Base-by-base conservation (phyloP, 2,113 vertebrate species). In the Ramphastos sulfuratus region DNA sequence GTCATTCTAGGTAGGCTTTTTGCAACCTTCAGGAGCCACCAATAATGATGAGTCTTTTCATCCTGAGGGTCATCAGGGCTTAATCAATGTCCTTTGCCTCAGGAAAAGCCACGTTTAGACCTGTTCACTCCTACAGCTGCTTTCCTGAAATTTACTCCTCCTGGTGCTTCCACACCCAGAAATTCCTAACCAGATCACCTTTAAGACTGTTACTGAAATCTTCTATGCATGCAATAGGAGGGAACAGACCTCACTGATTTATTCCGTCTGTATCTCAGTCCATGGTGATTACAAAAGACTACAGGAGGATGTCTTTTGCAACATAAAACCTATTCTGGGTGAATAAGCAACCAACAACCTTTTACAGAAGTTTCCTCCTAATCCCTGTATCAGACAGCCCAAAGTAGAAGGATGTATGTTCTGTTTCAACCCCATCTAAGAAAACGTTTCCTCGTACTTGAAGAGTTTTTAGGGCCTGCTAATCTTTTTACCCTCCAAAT, bases 401-500 rank as follows among this genome's bases (percentile, higher is more conserved):
- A 35, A 93, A 82, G 39, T 55, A 37, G 15, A 90, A 83, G 19
- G 64, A 48, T 6, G 5, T 66, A 81, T 74, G 71, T 90, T 88
- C 56, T 90, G 11, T 8, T 82, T 96, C 94, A 94, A 96, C 92
- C 80, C 64, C 5, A 14, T 81, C 33, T 94, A 60, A 91, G 19
- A 37, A 80, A 94, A 87, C 19, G 11, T 52, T 66, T 79, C 89
- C 59, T 73, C 52, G 17, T 77, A 88, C 33, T 93, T 82, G 80
- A 0, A 39, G 27, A 18, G 3, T 66, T 89, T 79, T 85, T 85
- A 83, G 83, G 19, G 24, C 35, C 55, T 70, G 24, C 52, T 93
- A 93, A 90, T 83, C 88, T 67, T 94, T 88, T 75, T 73, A 65
- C n/a, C 46, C 56, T 82, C 31, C 30, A 92, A 87, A 89, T 71